phyloP scores from a whole-genome alignment of 1,140 invertebrate species.

The Periplaneta americana region DNA sequence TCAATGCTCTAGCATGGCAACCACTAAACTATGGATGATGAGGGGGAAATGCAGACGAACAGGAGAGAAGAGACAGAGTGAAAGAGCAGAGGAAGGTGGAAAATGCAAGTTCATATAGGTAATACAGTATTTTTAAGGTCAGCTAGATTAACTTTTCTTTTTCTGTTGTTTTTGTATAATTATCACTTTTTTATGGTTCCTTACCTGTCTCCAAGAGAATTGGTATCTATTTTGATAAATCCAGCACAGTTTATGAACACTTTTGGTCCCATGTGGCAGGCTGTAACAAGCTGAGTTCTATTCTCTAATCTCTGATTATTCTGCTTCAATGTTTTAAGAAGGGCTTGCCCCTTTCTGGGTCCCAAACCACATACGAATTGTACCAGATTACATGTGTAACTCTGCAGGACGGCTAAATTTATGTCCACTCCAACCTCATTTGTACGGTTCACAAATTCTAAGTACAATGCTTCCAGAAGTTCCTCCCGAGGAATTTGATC shows the following conservation, averaged over 20 bases:
- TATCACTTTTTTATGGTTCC: background rate
- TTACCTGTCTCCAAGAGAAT: constrained; percentile 78
- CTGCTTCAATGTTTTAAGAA: constrained; percentile 89
- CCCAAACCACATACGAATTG: constrained; percentile 98
- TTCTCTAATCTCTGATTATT: constrained; percentile 91
- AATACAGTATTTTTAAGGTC: background rate
- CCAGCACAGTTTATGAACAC: constrained; percentile 99
- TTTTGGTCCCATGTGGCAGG: constrained; percentile 96
- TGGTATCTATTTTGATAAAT: constrained; percentile 98
- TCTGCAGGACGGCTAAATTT: constrained; percentile 84
- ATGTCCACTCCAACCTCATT: constrained; percentile 99
- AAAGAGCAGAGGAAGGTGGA: background rate
- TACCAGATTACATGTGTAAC: constrained; percentile 82
- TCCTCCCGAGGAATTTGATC: constrained; percentile 83
- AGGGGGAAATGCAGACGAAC: background rate
- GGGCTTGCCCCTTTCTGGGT: constrained; percentile 85
- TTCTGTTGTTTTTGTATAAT: background rate
- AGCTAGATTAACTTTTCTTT: background rate
- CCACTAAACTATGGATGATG: background rate
- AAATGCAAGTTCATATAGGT: background rate
- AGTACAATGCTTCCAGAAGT: constrained; percentile 73
- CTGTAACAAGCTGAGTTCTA: constrained; percentile 89
- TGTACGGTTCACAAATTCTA: constrained; percentile 89
- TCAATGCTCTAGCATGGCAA: too few relatives aligned
- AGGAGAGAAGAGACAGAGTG: background rate